A percentile compares a stretch with the other conserved stretches of the same genome.
phyloP scores from a whole-genome alignment of 1,140 invertebrate genomes.

The Helicoverpa zea region DNA sequence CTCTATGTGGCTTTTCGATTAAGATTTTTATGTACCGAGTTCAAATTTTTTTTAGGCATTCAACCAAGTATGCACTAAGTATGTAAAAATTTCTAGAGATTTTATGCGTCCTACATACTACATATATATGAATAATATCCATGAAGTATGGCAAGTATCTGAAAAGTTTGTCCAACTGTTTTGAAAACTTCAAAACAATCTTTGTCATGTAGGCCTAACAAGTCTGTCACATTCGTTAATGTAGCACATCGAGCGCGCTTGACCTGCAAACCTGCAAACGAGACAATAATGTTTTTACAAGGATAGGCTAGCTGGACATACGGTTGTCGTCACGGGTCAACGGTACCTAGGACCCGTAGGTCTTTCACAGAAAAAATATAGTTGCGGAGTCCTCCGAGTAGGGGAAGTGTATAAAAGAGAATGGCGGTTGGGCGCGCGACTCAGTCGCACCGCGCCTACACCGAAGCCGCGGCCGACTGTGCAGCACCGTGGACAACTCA shows the following conservation, averaged over 20 bases:
- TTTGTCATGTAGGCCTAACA: background rate
- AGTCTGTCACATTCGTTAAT: conserved; percentile 8
- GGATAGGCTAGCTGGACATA: conserved; percentile 18
- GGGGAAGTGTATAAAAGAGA: conserved; percentile 79
- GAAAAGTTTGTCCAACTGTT: background rate
- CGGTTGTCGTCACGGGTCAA: conserved; percentile 54
- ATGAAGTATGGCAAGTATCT: background rate
- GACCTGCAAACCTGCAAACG: conserved; percentile 19
- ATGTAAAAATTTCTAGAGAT: too few species aligned
- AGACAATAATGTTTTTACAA: conserved; percentile 35
- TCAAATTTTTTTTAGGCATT: too few species aligned
- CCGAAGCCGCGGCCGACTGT: conserved; percentile 57
- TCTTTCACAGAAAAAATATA: conserved; percentile 55
- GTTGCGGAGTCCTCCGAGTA: conserved; percentile 58
- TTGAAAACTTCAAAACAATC: background rate
- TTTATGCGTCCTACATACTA: too few species aligned
- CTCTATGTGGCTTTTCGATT: too few species aligned
- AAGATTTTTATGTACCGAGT: too few species aligned
- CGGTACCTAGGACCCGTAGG: conserved; percentile 54
- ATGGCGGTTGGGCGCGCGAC: conserved; percentile 69
- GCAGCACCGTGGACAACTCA: conserved; percentile 40
- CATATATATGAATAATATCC: too few species aligned
- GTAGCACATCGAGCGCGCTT: conserved; percentile 32
- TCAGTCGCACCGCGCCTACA: conserved; percentile 75
- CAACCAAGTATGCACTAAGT: too few species aligned